phyloP scores from a whole-genome alignment of 2,888 invertebrate species.

The Clanis bilineata region DNA sequence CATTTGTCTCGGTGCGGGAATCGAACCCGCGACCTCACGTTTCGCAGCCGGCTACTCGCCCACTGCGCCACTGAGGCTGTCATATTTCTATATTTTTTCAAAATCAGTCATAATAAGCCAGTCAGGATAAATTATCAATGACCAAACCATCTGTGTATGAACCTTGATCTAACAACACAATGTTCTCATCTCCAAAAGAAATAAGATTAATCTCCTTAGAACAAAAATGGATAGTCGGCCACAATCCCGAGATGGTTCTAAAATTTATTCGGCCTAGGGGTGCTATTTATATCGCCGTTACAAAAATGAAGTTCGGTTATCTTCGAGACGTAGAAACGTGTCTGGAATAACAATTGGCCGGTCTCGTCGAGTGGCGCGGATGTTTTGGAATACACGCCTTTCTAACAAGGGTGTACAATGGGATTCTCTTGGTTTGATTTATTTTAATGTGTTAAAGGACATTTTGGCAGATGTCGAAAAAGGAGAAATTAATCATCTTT shows the following conservation, averaged over 20 bases:
- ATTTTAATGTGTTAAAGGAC: no score
- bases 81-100: no score
- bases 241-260: conserved; percentile 58
- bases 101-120: no score
- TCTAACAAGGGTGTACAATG: background rate
- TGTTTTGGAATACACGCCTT: background rate
- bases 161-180: no score
- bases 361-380: conserved; percentile 10
- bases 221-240: conserved; percentile 34
- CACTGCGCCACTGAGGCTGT: no score
- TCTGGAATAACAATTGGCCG: conserved; percentile 60
- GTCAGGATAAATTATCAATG: no score
- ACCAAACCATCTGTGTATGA: no score
- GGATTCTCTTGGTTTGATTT: background rate
- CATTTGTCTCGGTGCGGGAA: no score
- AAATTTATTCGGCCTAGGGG: conserved; percentile 76
- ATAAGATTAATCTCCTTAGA: conserved; percentile 37
- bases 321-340: conserved; percentile 72
- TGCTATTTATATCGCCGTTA: conserved; percentile 76
- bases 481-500: no score
- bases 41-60: no score
- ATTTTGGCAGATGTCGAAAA: no score
- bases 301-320: conserved; percentile 80
- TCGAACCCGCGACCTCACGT: no score
- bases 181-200: conserved; percentile 12